Conservation (phyloP, 2,888 invertebrate species). For the Heliconius cydno region DNA sequence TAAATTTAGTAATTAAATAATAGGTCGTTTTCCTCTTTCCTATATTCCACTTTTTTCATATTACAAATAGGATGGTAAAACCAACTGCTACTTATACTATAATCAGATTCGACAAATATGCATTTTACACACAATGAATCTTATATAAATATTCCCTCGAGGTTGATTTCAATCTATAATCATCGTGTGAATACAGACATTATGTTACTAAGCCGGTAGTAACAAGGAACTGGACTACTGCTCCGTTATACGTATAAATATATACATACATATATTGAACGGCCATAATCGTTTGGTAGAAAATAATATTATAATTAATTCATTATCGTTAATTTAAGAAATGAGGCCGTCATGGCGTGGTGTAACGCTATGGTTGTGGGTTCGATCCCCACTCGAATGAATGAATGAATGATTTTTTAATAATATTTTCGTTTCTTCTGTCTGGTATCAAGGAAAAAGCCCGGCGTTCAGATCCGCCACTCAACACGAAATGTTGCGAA, state of each 20-base stretch:
- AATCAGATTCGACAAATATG: neutral
- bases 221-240: neutral
- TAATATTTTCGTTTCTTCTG: too few relatives aligned
- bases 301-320: neutral
- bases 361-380: too few relatives aligned
- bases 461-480: too few relatives aligned
- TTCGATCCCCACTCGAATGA: too few relatives aligned
- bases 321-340: too few relatives aligned
- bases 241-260: neutral
- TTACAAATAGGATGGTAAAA: neutral
- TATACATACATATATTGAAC: neutral
- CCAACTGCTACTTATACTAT: neutral
- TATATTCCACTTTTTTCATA: neutral
- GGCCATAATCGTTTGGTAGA: neutral
- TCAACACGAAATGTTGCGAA: too few relatives aligned
- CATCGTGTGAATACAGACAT: neutral
- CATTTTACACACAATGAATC: neutral
- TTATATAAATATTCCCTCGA: neutral
- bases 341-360: too few relatives aligned
- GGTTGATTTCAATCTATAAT: neutral
- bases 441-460: too few relatives aligned
- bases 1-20: too few relatives aligned
- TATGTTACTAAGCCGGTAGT: neutral
- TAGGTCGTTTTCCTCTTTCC: neutral
- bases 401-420: too few relatives aligned